Base-by-base conservation (phyloP, 1,140 invertebrate species). In the Callitettix versicolor region DNA sequence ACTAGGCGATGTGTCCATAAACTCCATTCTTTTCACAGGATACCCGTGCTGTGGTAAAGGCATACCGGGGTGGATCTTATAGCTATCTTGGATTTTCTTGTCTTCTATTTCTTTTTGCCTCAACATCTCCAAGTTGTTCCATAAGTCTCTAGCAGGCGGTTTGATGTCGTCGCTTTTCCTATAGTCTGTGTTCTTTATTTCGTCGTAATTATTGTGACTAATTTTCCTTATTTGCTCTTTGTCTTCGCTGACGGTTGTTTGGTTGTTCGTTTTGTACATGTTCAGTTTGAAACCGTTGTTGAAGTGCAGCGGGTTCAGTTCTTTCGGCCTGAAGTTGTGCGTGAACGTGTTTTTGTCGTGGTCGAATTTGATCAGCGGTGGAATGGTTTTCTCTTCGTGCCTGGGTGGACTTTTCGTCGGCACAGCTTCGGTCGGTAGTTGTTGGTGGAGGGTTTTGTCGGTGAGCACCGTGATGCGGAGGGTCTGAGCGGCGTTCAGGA, bases 401-500 rank as follows among this genome's bases (percentile, higher is more conserved):
- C 20, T 14, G 47, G 22, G n/a, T 20, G 34, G 17, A 14, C 43
- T 36, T 42, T 52, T 15, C 38, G 52, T 48, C n/a, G n/a, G n/a
- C n/a, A n/a, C n/a, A n/a, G n/a, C n/a, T n/a, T n/a, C 44, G 40
- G 51, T 15, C 12, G 51, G 56, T 40, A 44, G 14, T 46, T 44
- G 44, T 42, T 44, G 53, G 21, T 60, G 48, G 5, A 58, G 60
- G 1, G 51, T 36, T 24, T 72, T 67, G 51, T 74, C 71, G 3
- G 70, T 68, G 1, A 77, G 60, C 2, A 74, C 75, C 49, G 72
- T 70, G 21, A 81, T 76, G 42, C 71, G 69, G 3, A 81, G 66
- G 0, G 73, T 67, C 41, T 78, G 74, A 2, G 79, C 79, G 0
- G 77, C 76, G 44, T 73, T 69, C 0, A 80, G 64, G 49, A 81